Conservation (phyloP, 2,888 invertebrate genomes). For the Drosophila stalkeri region DNA sequence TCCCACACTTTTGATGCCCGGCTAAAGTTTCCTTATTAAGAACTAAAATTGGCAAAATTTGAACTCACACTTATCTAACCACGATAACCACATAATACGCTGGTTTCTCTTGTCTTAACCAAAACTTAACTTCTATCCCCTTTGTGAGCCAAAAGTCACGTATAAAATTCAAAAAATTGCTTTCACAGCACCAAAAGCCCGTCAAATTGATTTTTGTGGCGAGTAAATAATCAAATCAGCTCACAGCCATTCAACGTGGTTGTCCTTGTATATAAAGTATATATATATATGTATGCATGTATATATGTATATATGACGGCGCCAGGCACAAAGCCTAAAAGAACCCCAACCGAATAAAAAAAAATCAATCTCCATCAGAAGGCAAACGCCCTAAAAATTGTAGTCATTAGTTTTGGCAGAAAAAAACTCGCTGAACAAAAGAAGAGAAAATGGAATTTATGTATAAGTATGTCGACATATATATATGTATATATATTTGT, state of each 20-base stretch:
- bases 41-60: conserved; percentile 24
- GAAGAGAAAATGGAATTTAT: conserved; percentile 48
- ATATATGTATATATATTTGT: conserved; percentile 13
- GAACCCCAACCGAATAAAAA: conserved; percentile 23
- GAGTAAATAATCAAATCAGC: conserved; percentile 73
- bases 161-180: conserved; percentile 49
- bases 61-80: not conserved
- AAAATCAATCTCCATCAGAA: conserved; percentile 69
- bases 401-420: conserved; percentile 69
- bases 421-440: conserved; percentile 21
- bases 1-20: not conserved
- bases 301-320: conserved; percentile 45
- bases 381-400: conserved; percentile 70
- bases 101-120: conserved; percentile 17
- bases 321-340: conserved; percentile 41
- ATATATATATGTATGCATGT: conserved; percentile 4
- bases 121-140: conserved; percentile 18
- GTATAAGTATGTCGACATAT: conserved; percentile 1
- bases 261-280: conserved; percentile 19
- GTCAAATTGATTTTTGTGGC: conserved; percentile 73
- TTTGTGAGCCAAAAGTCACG: conserved; percentile 51
- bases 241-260: conserved; percentile 46
- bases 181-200: conserved; percentile 23
- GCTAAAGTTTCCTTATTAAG: conserved; percentile 7
- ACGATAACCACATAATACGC: conserved; percentile 13